Evolutionary conservation across 2,113 vertebrate species (phyloP).

Genomic region (Zeus faber): DNA sequence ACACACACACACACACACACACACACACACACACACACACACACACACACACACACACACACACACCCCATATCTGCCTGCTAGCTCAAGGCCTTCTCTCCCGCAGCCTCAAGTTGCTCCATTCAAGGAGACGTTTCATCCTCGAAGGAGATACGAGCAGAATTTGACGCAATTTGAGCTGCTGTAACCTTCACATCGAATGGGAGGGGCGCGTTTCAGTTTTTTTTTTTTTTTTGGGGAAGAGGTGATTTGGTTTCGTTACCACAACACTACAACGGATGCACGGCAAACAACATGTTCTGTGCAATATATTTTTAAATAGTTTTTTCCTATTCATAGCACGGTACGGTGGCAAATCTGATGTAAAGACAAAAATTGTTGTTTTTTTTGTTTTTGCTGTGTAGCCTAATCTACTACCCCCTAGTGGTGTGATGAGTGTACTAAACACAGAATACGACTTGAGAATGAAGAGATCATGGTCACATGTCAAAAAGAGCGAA

Average conservation of each 20-base stretch:
- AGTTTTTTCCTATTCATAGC: background rate
- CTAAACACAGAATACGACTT: too few relatives aligned
- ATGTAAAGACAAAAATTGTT: background rate
- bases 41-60: conserved; percentile 30
- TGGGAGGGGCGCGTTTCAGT: too few relatives aligned
- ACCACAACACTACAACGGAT: background rate
- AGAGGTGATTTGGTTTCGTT: too few relatives aligned
- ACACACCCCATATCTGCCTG: conserved; percentile 15
- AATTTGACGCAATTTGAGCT: background rate
- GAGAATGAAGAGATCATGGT: too few relatives aligned
- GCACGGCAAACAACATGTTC: too few relatives aligned
- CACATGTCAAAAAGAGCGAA: too few relatives aligned
- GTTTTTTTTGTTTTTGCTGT: background rate
- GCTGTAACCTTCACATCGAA: too few relatives aligned
- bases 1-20: too few relatives aligned
- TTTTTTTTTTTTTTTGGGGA: too few relatives aligned
- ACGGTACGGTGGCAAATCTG: background rate
- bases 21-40: too few relatives aligned
- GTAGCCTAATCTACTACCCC: conserved; percentile 28
- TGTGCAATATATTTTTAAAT: background rate
- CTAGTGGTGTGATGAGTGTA: conserved; percentile 46
- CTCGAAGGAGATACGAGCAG: conserved; percentile 3
- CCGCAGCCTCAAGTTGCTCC: conserved; percentile 26
- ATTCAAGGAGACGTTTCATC: conserved; percentile 25
- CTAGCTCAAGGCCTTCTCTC: conserved; percentile 19